These are phyloP conservation scores for Chymomyza procnemis DNA, from an alignment of 2,888 invertebrate genomes.

Conservation along the genomic window DNA sequence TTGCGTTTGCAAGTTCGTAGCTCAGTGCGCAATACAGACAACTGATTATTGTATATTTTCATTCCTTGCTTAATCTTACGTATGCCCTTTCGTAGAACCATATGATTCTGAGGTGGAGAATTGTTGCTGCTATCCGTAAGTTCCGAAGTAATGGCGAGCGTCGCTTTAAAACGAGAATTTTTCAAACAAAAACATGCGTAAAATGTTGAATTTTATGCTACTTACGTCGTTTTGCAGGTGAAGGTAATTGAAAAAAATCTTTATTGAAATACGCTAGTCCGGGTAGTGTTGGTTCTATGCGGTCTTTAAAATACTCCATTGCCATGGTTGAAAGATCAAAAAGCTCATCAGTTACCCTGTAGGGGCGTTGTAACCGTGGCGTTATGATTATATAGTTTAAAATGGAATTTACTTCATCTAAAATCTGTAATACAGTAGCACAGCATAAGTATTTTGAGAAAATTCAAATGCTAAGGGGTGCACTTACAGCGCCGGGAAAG, in stretches of 20 bases:
- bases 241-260: constrained; percentile 85
- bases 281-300: constrained; percentile 92
- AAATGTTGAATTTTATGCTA: constrained; percentile 2
- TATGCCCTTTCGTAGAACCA: constrained; percentile 91
- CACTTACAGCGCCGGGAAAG: constrained; percentile 92
- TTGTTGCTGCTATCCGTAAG: constrained; percentile 71
- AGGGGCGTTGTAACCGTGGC: constrained; percentile 90
- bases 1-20: constrained; percentile 89
- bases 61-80: constrained; percentile 93
- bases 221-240: constrained; percentile 74
- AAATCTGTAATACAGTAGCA: constrained; percentile 85
- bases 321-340: constrained; percentile 98
- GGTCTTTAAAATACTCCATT: constrained; percentile 97
- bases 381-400: constrained; percentile 90
- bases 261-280: constrained; percentile 93
- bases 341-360: constrained; percentile 95
- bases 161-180: constrained; percentile 57
- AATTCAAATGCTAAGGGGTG: background rate
- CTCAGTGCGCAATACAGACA: constrained; percentile 88
- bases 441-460: no score
- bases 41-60: constrained; percentile 91
- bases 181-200: no score
- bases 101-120: constrained; percentile 88
- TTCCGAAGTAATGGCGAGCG: constrained; percentile 75
- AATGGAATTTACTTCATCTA: constrained; percentile 94